Evolutionary conservation across 2,113 vertebrate species (phyloP).

Genomic region (Puntigrus tetrazona): DNA sequence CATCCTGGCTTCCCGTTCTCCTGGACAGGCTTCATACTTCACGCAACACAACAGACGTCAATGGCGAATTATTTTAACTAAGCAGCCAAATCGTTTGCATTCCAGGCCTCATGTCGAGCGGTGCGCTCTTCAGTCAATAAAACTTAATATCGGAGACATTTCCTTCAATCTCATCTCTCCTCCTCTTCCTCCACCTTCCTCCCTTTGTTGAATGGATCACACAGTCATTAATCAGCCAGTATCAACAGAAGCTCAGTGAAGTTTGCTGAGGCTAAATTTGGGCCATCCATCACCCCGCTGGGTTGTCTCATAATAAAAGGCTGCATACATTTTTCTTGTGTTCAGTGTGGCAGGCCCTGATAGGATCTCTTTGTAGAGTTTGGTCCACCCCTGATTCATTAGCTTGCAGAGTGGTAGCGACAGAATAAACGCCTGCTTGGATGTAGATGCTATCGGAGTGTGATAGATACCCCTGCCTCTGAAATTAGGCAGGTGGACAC

Average conservation of each 20-base stretch:
- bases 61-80: background rate
- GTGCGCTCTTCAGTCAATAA: conserved; percentile 17
- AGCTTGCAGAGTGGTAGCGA: conserved; percentile 68
- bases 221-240: conserved; percentile 76
- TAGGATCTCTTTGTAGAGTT: conserved; percentile 74
- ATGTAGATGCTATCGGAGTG: conserved; percentile 72
- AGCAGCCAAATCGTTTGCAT: conserved; percentile 11
- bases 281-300: conserved; percentile 73
- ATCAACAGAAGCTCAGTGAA: conserved; percentile 72
- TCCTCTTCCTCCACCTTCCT: conserved; percentile 29
- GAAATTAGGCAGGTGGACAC: conserved; percentile 73
- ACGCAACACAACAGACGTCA: conserved; percentile 1
- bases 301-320: conserved; percentile 67
- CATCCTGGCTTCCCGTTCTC: background rate
- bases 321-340: conserved; percentile 72
- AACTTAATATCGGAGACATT: conserved; percentile 33
- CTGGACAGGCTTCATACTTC: conserved; percentile 10
- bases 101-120: background rate
- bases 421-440: conserved; percentile 63
- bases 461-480: conserved; percentile 71
- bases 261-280: conserved; percentile 75
- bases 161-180: conserved; percentile 3
- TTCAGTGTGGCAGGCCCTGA: conserved; percentile 63
- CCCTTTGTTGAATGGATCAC: conserved; percentile 44
- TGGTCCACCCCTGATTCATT: conserved; percentile 67